These are phyloP conservation scores for Hemicentrotus pulcherrimus DNA, from an alignment of 35 echinoderm and acorn worm genomes.

Conservation along the genomic window DNA sequence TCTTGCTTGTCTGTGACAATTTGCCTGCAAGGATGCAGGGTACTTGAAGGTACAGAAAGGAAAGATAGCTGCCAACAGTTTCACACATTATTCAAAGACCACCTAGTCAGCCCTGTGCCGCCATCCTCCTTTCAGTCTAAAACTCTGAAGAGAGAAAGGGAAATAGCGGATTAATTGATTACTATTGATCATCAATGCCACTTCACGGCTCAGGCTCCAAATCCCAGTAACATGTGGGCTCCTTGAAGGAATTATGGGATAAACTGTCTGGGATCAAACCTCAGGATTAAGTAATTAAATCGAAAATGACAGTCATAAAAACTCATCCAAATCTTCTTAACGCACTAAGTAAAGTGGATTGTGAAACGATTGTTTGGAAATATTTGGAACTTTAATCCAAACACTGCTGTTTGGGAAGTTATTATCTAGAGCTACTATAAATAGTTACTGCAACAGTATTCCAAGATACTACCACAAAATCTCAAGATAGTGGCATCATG, in stretches of 20 bases:
- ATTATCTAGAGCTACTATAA: no score
- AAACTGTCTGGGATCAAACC: background rate
- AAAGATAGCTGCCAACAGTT: constrained; percentile 1
- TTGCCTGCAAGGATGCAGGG: background rate
- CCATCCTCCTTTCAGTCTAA: background rate
- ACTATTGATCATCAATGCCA: background rate
- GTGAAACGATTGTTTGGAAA: background rate
- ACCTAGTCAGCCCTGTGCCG: constrained; percentile 10
- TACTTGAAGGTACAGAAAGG: background rate
- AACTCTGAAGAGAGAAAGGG: background rate
- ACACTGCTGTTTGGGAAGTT: background rate
- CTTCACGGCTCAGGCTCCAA: background rate
- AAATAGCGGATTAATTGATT: constrained; percentile 33
- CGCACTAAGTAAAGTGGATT: background rate
- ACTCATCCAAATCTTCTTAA: background rate
- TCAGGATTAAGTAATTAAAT: background rate
- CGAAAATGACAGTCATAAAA: background rate
- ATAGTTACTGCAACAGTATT: no score
- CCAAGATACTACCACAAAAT: no score
- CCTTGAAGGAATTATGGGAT: background rate
- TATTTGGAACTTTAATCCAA: background rate
- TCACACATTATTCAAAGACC: background rate
- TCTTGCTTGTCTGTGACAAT: no score
- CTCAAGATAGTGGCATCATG: no score
- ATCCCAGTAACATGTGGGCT: background rate